Evolutionary conservation across 2,113 vertebrate genomes (phyloP), one percentile per base, ranked within the genome.

Genomic region (Nycticryphes semicollaris): DNA sequence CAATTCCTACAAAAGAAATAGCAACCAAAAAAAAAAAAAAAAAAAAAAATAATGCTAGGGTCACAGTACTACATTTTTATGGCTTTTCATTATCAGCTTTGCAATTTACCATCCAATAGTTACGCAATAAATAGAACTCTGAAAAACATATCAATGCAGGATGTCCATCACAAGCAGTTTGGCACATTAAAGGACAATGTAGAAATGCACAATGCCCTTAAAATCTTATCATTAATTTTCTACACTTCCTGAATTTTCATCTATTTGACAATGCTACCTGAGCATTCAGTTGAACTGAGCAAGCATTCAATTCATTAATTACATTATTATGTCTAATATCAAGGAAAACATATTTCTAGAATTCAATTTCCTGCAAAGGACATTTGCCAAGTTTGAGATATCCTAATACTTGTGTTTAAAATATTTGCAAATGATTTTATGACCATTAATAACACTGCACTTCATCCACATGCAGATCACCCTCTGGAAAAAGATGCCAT

Each of bases 401-500:
- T 64, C 39, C 22, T 89, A 92, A 79, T 90, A 92, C 67, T 89
- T 94, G 47, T 92, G 73, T 90, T 87, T 92, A 89, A 96, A 94
- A 81, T 84, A 87, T 94, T 94, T 96, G 30, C 66, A 90, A 90
- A 93, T 2, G 6, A 37, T 89, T 95, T 95, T 54, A 81, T 89
- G 90, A 84, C 69, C 92, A 84, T 93, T 95, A 94, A 78, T 91
- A 87, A 90, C 80, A 87, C 64, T 81, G 51, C 11, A 68, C 33
- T 94, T 97, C 83, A 90, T 89, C 43, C 72, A 74, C 64, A 89
- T 37, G 51, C 64, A 94, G 85, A 72, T 80, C 35, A 89, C 56
- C 64, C 66, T 82, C 69, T 95, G 89, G 83, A 43, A 54, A 69
- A 81, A 93, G 78, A 87, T 9, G 33, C 69, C 92, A 94, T 93